Percentiles rank a stretch among this genome's conserved stretches.
These are phyloP conservation scores for Stenodema calcarata DNA, from an alignment of 2,888 invertebrate genomes.

Conservation along the genomic window DNA sequence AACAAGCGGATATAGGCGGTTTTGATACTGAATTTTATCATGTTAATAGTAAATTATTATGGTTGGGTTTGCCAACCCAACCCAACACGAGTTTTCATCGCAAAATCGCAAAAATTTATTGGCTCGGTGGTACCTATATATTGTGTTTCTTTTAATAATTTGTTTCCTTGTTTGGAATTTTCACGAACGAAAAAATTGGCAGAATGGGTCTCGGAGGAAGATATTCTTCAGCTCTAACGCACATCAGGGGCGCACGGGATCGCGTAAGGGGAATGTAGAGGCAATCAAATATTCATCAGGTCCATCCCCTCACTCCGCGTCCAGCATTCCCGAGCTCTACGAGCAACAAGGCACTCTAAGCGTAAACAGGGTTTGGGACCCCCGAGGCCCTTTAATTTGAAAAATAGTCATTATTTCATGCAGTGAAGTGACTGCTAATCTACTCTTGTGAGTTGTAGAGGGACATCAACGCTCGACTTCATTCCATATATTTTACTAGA, in stretches of 20 bases:
- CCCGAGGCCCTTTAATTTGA: background rate
- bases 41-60: too few relatives aligned
- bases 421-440: too few relatives aligned
- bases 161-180: background rate
- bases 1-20: too few relatives aligned
- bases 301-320: background rate
- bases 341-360: background rate
- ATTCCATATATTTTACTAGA: too few relatives aligned
- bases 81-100: too few relatives aligned
- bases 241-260: background rate
- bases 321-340: background rate
- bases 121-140: background rate
- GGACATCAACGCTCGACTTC: too few relatives aligned
- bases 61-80: too few relatives aligned
- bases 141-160: too few relatives aligned
- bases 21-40: too few relatives aligned
- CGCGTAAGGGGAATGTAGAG: background rate
- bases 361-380: background rate
- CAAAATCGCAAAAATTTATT: background rate
- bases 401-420: background rate
- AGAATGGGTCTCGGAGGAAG: background rate
- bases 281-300: background rate
- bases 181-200: background rate
- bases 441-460: too few relatives aligned
- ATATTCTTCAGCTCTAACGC: background rate